These are phyloP conservation scores for Takifugu rubripes DNA, from an alignment of 2,797 vertebrate genomes.

Conservation along the genomic window DNA sequence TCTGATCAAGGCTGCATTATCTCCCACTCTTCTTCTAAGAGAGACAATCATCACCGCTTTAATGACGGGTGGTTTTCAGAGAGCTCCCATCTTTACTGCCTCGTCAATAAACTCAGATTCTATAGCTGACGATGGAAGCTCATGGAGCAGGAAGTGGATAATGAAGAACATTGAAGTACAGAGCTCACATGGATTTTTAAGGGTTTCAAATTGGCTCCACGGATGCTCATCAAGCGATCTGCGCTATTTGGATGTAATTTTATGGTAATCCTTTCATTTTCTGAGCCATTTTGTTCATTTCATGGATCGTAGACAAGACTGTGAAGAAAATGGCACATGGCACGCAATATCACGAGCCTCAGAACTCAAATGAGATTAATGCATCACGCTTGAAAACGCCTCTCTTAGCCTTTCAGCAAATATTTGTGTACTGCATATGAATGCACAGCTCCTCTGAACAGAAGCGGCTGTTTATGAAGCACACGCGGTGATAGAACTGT, in stretches of 20 bases:
- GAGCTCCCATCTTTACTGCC: conserved; percentile 46
- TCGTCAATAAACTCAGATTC: conserved; percentile 31
- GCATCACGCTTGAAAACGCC: conserved; percentile 14
- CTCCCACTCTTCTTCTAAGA: conserved; percentile 15
- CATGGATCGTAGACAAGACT: conserved; percentile 46
- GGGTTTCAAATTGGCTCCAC: conserved; percentile 61
- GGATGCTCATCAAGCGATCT: conserved; percentile 65
- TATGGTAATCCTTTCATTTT: conserved; percentile 69
- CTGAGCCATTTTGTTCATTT: conserved; percentile 63
- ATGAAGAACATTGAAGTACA: conserved; percentile 55
- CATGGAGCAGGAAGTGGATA: conserved; percentile 42
- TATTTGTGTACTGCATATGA: conserved; percentile 35
- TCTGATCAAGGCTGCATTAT: conserved; percentile 28
- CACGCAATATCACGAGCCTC: conserved; percentile 26
- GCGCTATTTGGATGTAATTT: conserved; percentile 65
- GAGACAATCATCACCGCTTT: conserved; percentile 39
- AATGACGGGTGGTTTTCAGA: conserved; percentile 14
- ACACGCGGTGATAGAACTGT: not conserved
- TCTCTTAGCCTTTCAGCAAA: conserved; percentile 23
- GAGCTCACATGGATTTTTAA: conserved; percentile 53
- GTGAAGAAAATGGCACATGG: conserved; percentile 42
- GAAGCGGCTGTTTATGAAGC: conserved; percentile 20
- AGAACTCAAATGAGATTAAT: conserved; percentile 38
- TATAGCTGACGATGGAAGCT: conserved; percentile 20
- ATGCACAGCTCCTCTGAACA: conserved; percentile 34